Base-by-base conservation (phyloP, 2,113 vertebrate species). In the Haemorhous mexicanus region DNA sequence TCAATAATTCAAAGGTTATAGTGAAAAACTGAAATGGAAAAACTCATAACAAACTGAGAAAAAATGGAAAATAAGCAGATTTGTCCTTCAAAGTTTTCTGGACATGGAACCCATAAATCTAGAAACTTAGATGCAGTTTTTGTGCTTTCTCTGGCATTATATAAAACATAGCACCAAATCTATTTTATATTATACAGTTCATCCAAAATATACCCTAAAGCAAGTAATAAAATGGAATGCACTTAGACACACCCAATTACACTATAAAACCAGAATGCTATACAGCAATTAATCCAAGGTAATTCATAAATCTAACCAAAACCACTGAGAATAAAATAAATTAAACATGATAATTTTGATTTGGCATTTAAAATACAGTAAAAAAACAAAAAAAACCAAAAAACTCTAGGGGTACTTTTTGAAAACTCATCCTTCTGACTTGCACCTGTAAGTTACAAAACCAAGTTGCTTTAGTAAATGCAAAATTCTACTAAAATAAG, bases 171-270 rank as follows among this genome's bases (percentile, higher is more conserved):
- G 79, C 84, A 96, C 63, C 53, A 91, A 96, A 93, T 91, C 77
- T 93, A 96, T 96, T 96, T 95, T 95, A 92, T 95, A 70, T 95
- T 83, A 52, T 63, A 80, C 58, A 94, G 94, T 91, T 95, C 74
- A 93, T 94, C 62, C 64, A 95, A 96, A 96, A 96, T 93, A 93
- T 96, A 97, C 83, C 95, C 96, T 96, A 89, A 97, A 97, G 93
- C 87, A 88, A 96, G 69, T 94, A 55, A 95, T 96, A 96, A 96
- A 96, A 94, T 92, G 90, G 89, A 97, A 95, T 97, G 84, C 87
- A 94, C 41, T 93, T 80, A 90, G 94, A 95, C 94, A 97, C 96
- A 97, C 96, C 96, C 96, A 93, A 96, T 96, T 96, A 96, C 95
- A 82, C 69, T 84, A 96, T 96, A 95, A 96, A 97, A 94, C 61